Conservation (phyloP, 2,113 vertebrate genomes). For the Archilochus colubris region DNA sequence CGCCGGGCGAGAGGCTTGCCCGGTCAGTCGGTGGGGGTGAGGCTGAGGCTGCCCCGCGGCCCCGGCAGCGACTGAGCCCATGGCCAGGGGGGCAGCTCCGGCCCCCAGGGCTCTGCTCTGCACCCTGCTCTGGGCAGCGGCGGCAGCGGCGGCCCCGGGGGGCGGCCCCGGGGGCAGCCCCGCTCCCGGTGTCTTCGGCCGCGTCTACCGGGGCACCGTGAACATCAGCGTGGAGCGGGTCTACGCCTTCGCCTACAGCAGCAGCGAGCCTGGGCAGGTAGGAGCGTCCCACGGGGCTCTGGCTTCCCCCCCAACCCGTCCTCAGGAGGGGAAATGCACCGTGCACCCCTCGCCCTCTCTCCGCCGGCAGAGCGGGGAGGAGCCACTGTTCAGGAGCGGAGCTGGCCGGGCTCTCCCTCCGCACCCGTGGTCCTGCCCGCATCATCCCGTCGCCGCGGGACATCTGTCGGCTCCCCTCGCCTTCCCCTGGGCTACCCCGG, state of each 20-base stretch:
- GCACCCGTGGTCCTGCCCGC: not conserved
- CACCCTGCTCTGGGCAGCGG: constrained; percentile 34
- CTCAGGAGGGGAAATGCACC: not conserved
- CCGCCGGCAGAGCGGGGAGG: too few relatives aligned
- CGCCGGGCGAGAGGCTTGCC: not conserved
- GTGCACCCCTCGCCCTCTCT: not conserved
- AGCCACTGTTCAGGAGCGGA: not conserved
- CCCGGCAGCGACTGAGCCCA: not conserved
- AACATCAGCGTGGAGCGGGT: constrained; percentile 71
- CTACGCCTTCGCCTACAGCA: constrained; percentile 80
- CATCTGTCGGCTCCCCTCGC: not conserved
- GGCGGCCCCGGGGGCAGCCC: not conserved
- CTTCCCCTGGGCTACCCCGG: not conserved
- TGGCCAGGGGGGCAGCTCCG: not conserved
- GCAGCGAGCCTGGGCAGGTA: constrained; percentile 78
- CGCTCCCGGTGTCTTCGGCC: constrained; percentile 62
- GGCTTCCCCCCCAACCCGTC: not conserved
- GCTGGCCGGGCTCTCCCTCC: not conserved
- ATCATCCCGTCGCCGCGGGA: not conserved
- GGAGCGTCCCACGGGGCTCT: not conserved
- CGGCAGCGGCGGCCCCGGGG: not conserved
- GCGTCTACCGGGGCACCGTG: constrained; percentile 73
- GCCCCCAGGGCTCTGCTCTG: not conserved
- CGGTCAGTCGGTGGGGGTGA: not conserved
- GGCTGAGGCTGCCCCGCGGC: not conserved